These are phyloP conservation scores for Poeciliopsis prolifica DNA, from an alignment of 2,113 vertebrate species.

Conservation along the genomic window DNA sequence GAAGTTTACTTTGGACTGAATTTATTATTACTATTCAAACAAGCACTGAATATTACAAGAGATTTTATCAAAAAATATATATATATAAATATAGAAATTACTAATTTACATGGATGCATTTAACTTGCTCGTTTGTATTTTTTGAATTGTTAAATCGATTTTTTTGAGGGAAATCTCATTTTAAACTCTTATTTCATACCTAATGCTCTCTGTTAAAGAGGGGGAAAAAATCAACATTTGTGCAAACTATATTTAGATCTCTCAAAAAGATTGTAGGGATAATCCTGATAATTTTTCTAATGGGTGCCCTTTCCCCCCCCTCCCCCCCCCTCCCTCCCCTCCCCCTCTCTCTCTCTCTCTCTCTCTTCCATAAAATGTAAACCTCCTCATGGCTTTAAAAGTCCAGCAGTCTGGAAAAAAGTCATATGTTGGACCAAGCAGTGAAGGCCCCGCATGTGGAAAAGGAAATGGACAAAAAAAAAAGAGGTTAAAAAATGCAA, in stretches of 20 bases:
- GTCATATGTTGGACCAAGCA: not conserved
- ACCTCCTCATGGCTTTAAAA: not conserved
- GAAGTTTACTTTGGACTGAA: constrained; percentile 51
- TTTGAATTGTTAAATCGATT: not conserved
- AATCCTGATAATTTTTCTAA: not conserved
- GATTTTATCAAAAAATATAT: not conserved
- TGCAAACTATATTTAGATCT: not conserved
- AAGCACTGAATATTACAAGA: not conserved
- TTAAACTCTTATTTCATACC: not conserved
- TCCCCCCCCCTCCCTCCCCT: too few relatives aligned
- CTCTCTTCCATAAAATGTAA: too few relatives aligned
- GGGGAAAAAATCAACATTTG: not conserved
- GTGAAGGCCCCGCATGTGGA: not conserved
- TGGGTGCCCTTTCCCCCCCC: not conserved
- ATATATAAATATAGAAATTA: too few relatives aligned
- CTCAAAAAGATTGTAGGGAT: not conserved
- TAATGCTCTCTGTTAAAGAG: not conserved
- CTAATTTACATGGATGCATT: not conserved
- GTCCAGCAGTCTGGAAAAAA: not conserved
- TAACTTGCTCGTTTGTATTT: not conserved
- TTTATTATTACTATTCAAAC: not conserved
- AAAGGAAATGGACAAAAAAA: not conserved
- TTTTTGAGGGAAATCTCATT: not conserved
- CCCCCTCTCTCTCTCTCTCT: too few relatives aligned
- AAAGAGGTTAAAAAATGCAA: not conserved